A percentile compares a stretch with the other conserved stretches of the same genome.
Conservation (phyloP, 2,888 invertebrate genomes). For the Pristionchus exspectatus region DNA sequence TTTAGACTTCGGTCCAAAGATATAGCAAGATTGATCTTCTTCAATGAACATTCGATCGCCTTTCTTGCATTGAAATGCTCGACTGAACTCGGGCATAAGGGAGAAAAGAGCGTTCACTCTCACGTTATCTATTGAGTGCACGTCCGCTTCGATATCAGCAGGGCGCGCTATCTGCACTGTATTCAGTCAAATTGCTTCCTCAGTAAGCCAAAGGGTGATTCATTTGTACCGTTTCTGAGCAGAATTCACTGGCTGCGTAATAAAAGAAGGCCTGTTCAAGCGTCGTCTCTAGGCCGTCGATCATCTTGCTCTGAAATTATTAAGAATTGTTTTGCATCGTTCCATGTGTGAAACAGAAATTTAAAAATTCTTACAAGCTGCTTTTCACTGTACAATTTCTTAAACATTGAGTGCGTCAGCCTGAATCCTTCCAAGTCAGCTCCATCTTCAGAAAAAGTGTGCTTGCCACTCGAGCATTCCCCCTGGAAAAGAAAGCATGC, state of each 20-base stretch:
- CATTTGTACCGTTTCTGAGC: not conserved
- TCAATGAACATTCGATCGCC: not conserved
- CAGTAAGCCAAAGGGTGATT: not conserved
- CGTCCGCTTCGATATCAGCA: not conserved
- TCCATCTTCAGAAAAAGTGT: not conserved
- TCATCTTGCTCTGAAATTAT: not conserved
- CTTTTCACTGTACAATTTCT: not conserved
- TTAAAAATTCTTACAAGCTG: not conserved
- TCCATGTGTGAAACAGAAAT: not conserved
- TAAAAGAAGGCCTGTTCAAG: not conserved
- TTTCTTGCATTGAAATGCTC: not conserved
- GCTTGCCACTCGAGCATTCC: not conserved
- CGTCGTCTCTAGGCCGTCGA: not conserved
- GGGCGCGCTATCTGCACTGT: not conserved
- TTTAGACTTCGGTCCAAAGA: not conserved
- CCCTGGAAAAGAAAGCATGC: not conserved
- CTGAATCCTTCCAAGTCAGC: not conserved
- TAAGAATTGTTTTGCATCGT: not conserved
- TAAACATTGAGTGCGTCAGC: not conserved
- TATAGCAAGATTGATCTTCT: not conserved
- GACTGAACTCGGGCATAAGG: not conserved
- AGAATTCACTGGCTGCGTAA: not conserved
- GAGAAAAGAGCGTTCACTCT: not conserved
- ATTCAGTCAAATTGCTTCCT: not conserved
- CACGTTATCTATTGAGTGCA: not conserved